Conservation (phyloP, 2,797 vertebrate species). For the Carapus acus region DNA sequence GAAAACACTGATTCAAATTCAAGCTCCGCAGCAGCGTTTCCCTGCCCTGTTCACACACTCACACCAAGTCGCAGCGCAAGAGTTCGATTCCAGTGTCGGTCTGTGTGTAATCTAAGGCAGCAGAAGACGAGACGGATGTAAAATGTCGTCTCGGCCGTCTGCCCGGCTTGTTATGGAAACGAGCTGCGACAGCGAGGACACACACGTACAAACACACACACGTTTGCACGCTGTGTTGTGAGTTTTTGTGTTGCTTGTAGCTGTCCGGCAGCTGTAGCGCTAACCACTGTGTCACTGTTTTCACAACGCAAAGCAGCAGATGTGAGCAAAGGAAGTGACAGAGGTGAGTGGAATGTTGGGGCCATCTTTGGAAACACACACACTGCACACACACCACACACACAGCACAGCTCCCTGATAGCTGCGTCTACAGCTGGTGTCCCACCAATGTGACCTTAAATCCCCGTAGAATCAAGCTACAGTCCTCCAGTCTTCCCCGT, state of each 20-base stretch:
- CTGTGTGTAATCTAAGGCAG: too few species aligned
- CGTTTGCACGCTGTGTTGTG: not conserved
- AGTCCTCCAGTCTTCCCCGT: not conserved
- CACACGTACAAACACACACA: conserved; percentile 6
- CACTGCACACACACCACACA: conserved; percentile 14
- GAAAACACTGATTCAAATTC: conserved; percentile 6
- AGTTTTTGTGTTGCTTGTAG: conserved; percentile 36
- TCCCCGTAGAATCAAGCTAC: conserved; percentile 5
- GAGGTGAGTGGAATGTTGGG: conserved; percentile 88
- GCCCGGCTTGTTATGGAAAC: too few species aligned
- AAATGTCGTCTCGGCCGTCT: too few species aligned
- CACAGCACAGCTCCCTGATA: conserved; percentile 8
- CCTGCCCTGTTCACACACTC: conserved; percentile 11
- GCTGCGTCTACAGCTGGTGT: conserved; percentile 41
- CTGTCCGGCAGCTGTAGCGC: conserved; percentile 53
- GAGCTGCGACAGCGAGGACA: conserved; percentile 1
- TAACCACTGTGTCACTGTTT: conserved; percentile 68
- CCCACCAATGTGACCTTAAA: not conserved
- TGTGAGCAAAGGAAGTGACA: conserved; percentile 92
- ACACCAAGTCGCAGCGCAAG: too few species aligned
- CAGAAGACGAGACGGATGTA: too few species aligned
- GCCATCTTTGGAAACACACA: conserved; percentile 40
- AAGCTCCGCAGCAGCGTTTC: conserved; percentile 13
- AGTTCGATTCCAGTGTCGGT: not conserved
- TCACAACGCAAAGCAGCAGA: conserved; percentile 76